Conservation (phyloP, 2,113 vertebrate species). For the Mormoops blainvillei region DNA sequence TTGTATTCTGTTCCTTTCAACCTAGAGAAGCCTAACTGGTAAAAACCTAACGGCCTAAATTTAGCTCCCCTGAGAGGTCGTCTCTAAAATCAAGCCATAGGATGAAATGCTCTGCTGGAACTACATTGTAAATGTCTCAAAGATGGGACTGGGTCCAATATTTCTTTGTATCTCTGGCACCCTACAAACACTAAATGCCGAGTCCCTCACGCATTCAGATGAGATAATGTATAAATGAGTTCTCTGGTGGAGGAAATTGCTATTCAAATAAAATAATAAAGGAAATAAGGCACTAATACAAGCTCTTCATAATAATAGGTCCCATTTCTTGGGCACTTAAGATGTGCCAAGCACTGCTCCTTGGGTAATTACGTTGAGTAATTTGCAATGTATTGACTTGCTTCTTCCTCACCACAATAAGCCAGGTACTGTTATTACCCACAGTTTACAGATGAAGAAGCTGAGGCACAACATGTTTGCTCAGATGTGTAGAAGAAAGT, state of each 20-base stretch:
- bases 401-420: neutral
- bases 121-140: neutral
- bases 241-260: neutral
- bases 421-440: neutral
- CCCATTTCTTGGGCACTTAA: neutral
- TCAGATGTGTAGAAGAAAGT: neutral
- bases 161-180: neutral
- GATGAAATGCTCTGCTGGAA: neutral
- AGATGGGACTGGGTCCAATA: neutral
- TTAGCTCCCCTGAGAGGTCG: neutral
- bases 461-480: neutral
- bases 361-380: neutral
- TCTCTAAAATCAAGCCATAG: neutral
- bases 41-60: neutral
- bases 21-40: neutral
- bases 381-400: neutral
- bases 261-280: constrained; percentile 1
- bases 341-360: neutral
- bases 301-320: neutral
- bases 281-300: neutral
- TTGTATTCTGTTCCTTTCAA: neutral
- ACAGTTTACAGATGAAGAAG: neutral
- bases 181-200: neutral
- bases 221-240: neutral
- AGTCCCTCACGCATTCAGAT: neutral